Percentiles rank a stretch among this genome's conserved stretches.
phyloP scores from a whole-genome alignment of 2,888 invertebrate genomes.

The Limenitis camilla region DNA sequence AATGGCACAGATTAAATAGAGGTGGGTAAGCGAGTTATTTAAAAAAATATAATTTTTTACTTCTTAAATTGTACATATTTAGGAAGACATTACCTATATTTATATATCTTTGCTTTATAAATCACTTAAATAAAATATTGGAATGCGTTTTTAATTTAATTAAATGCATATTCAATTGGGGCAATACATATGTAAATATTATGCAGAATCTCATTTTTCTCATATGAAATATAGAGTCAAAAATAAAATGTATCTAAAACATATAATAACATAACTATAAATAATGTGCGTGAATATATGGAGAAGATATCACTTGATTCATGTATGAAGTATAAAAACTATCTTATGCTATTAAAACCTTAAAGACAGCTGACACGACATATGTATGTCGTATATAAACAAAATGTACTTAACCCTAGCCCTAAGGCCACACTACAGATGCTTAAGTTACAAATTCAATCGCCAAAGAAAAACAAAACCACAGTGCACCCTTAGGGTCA shows the following conservation, averaged over 20 bases:
- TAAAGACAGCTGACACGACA: conserved; percentile 2
- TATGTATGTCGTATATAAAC: not conserved
- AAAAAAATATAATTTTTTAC: conserved; percentile 30
- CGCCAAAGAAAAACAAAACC: too few species aligned
- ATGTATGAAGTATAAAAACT: not conserved
- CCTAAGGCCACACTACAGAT: too few species aligned
- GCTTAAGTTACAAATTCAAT: too few species aligned
- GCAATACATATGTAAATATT: conserved; percentile 2
- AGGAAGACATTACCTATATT: conserved; percentile 41
- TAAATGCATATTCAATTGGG: conserved; percentile 11
- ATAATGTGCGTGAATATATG: not conserved
- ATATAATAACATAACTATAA: not conserved
- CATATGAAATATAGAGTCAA: too few species aligned
- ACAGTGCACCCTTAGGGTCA: too few species aligned
- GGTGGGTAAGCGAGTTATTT: conserved; percentile 47
- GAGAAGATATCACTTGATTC: not conserved
- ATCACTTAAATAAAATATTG: conserved; percentile 6
- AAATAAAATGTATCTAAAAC: too few species aligned
- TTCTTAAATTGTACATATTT: conserved; percentile 32
- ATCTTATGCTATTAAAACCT: conserved; percentile 1
- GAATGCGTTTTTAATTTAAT: conserved; percentile 15
- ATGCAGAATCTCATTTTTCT: too few species aligned
- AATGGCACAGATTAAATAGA: conserved; percentile 35
- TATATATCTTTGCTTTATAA: conserved; percentile 8
- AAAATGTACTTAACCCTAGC: too few species aligned